Conservation (phyloP, 1,140 invertebrate species). For the Tribolium castaneum region DNA sequence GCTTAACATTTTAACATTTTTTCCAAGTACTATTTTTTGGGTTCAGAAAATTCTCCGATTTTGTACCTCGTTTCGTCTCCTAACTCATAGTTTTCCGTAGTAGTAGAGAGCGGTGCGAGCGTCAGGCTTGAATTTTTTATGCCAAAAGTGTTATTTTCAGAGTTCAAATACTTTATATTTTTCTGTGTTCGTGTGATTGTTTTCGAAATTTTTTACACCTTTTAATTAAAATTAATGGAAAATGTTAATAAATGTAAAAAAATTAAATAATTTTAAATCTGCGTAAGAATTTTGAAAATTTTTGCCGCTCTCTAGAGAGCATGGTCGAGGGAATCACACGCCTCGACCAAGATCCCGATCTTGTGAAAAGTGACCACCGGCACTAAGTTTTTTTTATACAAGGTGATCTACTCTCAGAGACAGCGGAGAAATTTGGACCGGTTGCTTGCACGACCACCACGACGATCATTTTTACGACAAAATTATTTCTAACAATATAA, state of each 20-base stretch:
- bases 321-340: background rate
- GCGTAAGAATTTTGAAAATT: background rate
- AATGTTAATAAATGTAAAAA: background rate
- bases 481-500: background rate
- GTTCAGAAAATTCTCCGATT: too few relatives aligned
- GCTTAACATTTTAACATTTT: too few relatives aligned
- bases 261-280: background rate
- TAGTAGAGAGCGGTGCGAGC: too few relatives aligned
- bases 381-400: background rate
- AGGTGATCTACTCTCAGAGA: background rate
- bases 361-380: background rate
- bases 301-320: background rate
- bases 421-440: background rate
- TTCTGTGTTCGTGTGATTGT: too few relatives aligned
- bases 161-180: too few relatives aligned
- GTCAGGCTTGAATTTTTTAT: too few relatives aligned
- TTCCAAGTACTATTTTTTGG: too few relatives aligned
- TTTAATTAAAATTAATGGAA: too few relatives aligned
- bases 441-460: background rate
- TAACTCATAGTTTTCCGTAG: too few relatives aligned
- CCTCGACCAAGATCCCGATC: background rate
- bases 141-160: too few relatives aligned
- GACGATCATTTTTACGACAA: background rate
- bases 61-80: too few relatives aligned
- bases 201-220: too few relatives aligned